Conservation (phyloP, 23 tunicate species). For the Halocynthia roretzi region DNA sequence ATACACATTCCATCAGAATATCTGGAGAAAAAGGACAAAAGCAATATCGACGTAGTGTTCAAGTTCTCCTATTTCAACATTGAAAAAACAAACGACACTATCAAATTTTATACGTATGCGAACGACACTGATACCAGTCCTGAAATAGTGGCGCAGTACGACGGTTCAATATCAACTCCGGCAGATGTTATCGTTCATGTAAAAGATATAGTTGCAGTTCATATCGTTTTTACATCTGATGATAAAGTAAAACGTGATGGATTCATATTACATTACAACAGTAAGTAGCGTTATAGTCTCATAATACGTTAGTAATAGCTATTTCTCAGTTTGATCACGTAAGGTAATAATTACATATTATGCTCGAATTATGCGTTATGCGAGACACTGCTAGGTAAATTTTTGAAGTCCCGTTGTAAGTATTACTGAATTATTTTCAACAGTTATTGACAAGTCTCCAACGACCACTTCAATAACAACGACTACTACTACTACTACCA, state of each 20-base stretch:
- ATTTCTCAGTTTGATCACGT: no score
- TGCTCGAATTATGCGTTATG: no score
- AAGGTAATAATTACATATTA: no score
- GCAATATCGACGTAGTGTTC: constrained; percentile 11
- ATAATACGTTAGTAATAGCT: neutral
- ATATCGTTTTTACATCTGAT: constrained; percentile 10
- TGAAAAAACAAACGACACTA: constrained; percentile 21
- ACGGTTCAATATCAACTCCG: neutral
- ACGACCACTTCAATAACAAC: neutral
- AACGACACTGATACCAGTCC: neutral
- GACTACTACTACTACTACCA: neutral
- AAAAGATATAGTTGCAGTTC: constrained; percentile 9
- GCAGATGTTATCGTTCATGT: neutral
- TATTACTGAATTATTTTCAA: no score
- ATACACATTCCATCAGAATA: constrained; percentile 21
- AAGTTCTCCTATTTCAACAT: constrained; percentile 41
- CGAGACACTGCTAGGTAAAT: no score
- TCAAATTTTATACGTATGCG: constrained; percentile 18
- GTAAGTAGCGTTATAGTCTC: neutral
- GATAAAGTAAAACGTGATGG: constrained; percentile 6
- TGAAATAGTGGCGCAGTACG: neutral
- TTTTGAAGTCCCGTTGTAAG: no score
- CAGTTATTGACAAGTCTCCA: neutral
- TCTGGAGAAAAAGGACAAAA: constrained; percentile 8
- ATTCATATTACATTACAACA: constrained; percentile 16